phyloP scores from a whole-genome alignment of 2,888 invertebrate species.

The Cephus runcator region DNA sequence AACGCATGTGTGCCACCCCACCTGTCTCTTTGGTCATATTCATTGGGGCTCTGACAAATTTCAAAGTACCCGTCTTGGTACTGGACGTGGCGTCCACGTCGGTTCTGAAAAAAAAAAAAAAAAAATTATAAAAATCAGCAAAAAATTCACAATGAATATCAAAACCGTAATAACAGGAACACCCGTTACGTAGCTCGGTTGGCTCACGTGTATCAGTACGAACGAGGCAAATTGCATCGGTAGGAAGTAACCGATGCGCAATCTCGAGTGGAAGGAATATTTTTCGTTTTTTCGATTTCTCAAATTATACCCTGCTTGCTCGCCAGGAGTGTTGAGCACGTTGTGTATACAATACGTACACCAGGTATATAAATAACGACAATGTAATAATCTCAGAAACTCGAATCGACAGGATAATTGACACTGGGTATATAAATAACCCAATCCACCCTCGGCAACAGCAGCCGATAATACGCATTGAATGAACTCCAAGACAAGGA shows the following conservation, averaged over 20 bases:
- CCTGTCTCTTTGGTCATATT: conserved; percentile 72
- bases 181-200: not conserved
- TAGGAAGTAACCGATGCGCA: not conserved
- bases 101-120: conserved; percentile 27
- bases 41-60: conserved; percentile 67
- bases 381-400: not conserved
- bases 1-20: conserved; percentile 71
- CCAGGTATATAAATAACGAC: not conserved
- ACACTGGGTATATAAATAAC: not conserved
- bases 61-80: conserved; percentile 64
- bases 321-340: not conserved
- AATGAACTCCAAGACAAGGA: no score
- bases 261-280: not conserved
- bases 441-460: not conserved
- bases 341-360: not conserved
- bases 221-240: not conserved
- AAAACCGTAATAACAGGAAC: not conserved
- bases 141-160: not conserved
- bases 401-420: not conserved
- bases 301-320: not conserved
- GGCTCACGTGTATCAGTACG: not conserved
- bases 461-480: not conserved
- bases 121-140: not conserved
- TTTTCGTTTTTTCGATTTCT: not conserved
- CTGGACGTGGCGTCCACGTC: conserved; percentile 42